Evolutionary conservation across 2,888 invertebrate species (phyloP), one percentile per base, ranked within the genome.

Genomic region (Noctua comes): DNA sequence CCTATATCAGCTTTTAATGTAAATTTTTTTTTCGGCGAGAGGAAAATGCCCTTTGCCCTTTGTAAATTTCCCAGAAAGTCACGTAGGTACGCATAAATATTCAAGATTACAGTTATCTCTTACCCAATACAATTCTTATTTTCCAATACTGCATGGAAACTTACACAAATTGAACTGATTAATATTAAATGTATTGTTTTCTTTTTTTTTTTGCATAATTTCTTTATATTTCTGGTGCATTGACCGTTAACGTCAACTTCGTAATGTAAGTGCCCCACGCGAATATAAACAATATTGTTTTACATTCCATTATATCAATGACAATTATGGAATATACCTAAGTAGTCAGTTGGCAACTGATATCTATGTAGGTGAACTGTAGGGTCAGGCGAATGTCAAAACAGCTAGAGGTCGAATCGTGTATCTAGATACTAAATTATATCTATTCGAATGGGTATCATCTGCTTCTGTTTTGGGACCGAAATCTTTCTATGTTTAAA

Each of bases 241-340:
- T 86, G 84, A 82, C 90, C 89, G 82, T 80, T 85, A 77, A 77
- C 51, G 72, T 68, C 77, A 74, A 77, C 74, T 80, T 85, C n/a
- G 43, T n/a, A 0, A 43, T 66, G 0, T 2, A 88, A 88, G 82
- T 88, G 85, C 88, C 90, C 87, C 88, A 86, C 88, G 71, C 87
- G 85, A 90, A 90, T 85, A 85, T 84, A 86, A 87, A 79, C 81
- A 87, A 85, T 74, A 74, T 89, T 91, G 89, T 89, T 90, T 84
- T 86, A 89, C 77, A 64, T 92, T 91, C 88, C 84, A 89, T 91
- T 90, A 90, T 83, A 83, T 77, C 79, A 69, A 78, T 69, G 43
- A 57, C 79, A 82, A 86, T 88, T 82, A 62, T 36, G 72, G 68
- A 86, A 79, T 76, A 75, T 73, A 68, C 36, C 27, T 46, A 79